phyloP scores from a whole-genome alignment of 2,113 vertebrate species.

The Leptocoma aspasia region DNA sequence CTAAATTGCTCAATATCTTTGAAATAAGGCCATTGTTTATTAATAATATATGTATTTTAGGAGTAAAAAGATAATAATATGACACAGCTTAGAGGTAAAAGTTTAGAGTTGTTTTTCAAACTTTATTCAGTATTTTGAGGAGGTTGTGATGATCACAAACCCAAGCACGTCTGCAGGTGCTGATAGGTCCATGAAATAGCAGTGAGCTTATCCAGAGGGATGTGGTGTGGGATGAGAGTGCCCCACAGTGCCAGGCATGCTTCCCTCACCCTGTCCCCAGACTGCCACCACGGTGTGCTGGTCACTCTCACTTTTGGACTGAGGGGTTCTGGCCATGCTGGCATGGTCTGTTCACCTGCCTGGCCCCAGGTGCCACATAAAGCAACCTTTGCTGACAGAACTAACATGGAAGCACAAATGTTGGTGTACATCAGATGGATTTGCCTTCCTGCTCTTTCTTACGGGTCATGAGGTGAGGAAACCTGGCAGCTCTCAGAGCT shows the following conservation, averaged over 20 bases:
- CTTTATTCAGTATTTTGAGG: background rate
- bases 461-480: background rate
- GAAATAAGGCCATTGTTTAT: background rate
- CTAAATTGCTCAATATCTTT: background rate
- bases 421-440: background rate
- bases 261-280: background rate
- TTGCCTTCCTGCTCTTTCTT: background rate
- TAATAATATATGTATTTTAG: background rate
- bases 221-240: background rate
- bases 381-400: background rate
- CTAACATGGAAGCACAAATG: background rate
- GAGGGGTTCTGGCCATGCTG: background rate
- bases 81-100: background rate
- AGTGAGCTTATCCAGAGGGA: background rate
- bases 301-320: background rate
- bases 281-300: background rate
- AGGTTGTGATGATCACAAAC: background rate
- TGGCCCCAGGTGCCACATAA: background rate
- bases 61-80: background rate
- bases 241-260: background rate
- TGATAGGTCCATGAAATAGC: background rate
- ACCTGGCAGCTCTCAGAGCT: background rate
- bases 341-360: background rate
- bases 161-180: background rate
- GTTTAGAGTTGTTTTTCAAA: background rate